Evolutionary conservation across 2,797 vertebrate species (phyloP), one percentile per base, ranked within the genome.

Genomic region (Channallabes apus): DNA sequence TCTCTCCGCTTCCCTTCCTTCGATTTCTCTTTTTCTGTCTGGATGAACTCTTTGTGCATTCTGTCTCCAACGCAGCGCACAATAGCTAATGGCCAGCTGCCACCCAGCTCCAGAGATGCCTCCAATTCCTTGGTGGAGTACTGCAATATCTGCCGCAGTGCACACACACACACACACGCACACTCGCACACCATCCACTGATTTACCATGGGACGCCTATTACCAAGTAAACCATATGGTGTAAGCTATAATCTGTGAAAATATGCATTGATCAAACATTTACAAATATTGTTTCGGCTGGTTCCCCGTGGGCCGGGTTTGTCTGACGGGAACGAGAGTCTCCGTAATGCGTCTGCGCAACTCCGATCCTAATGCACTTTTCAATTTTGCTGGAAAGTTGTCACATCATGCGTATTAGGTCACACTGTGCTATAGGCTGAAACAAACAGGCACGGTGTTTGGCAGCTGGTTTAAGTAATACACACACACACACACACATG

Each of bases 191-290:
- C 82, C 87, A 91, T 90, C 85, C 86, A 89, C 32, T 87, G 87
- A 82, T 17, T 54, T 90, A 89, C 88, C 86, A 20, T 88, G 91
- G 91, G 90, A 92, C 86, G 80, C 80, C 85, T 84, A 91, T 90
- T 92, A 87, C 86, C 7, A 80, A 88, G 87, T 76, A 88, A 91
- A 92, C 89, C 89, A 93, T 92, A 90, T 92, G 91, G 91, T 89
- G 29, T 87, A 85, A 88, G 91, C 84, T 83, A 86, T 88, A 90
- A 89, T 84, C 87, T 83, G 85, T 83, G 82, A 88, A 86, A 79
- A 79, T 73, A 84, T 72, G 64, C 85, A 84, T 88, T 90, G 89
- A 89, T 89, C 67, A 88, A 86, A 89, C 87, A 87, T 90, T 90
- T 90, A 84, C 72, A 88, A 82, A 82, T 88, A 90, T 91, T 88